Evolutionary conservation across 2,888 invertebrate genomes (phyloP).

Genomic region (Drosophila multiciliata): DNA sequence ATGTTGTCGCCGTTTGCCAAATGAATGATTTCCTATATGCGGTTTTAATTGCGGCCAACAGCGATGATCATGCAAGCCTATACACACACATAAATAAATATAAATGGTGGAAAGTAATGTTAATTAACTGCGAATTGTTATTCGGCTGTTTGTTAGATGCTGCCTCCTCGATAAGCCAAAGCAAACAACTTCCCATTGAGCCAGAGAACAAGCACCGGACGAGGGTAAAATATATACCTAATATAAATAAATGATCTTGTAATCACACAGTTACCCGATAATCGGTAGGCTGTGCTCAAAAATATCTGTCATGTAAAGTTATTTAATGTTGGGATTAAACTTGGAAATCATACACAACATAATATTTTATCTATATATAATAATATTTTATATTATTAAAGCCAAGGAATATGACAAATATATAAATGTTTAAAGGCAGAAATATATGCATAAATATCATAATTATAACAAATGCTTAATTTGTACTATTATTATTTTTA

Average conservation of each 20-base stretch:
- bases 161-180: constrained; percentile 53
- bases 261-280: constrained; percentile 1
- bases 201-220: not conserved
- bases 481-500: not conserved
- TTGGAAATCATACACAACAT: not conserved
- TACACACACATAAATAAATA: not conserved
- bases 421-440: not conserved
- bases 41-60: constrained; percentile 78
- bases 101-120: constrained; percentile 56
- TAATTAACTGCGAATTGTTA: constrained; percentile 80
- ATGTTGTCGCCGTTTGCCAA: constrained; percentile 62
- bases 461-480: not conserved
- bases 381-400: not conserved
- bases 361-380: no score
- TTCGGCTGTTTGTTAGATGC: constrained; percentile 50
- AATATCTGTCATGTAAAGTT: not conserved
- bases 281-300: not conserved
- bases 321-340: not conserved
- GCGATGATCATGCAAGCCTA: constrained; percentile 16
- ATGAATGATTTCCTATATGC: constrained; percentile 73
- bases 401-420: not conserved
- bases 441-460: not conserved
- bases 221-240: not conserved
- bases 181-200: constrained; percentile 40
- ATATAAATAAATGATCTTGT: constrained; percentile 12